Evolutionary conservation across 2,888 invertebrate genomes (phyloP).

Genomic region (Timema podura): DNA sequence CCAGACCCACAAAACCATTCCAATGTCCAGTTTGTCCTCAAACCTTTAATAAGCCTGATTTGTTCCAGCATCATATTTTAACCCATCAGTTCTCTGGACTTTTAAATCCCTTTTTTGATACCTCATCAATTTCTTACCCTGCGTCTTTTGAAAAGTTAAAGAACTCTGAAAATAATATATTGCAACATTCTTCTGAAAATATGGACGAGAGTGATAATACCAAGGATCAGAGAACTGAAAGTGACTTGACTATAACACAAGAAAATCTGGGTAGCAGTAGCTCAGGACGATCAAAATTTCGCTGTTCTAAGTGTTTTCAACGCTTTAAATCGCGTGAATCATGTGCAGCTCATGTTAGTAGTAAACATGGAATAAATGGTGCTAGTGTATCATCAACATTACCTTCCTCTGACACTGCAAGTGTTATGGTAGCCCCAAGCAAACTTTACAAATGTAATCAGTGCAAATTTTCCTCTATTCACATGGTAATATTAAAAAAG

Average conservation of each 20-base stretch:
- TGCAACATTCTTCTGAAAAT: constrained; percentile 15
- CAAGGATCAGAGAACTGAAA: constrained; percentile 2
- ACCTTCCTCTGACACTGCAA: constrained; percentile 25
- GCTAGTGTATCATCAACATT: constrained; percentile 20
- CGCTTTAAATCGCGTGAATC: constrained; percentile 40
- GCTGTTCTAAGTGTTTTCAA: constrained; percentile 40
- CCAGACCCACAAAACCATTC: constrained; percentile 36
- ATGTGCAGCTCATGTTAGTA: constrained; percentile 40
- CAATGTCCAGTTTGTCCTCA: constrained; percentile 60
- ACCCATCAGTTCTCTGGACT: constrained; percentile 50
- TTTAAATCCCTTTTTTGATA: constrained; percentile 24
- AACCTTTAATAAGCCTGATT: constrained; percentile 53
- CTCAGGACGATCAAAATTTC: constrained; percentile 33
- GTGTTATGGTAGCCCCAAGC: constrained; percentile 22
- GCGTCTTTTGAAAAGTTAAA: background rate
- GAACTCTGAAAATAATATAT: background rate
- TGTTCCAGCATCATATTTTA: constrained; percentile 60
- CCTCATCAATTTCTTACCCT: background rate
- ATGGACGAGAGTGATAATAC: background rate
- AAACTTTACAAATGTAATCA: constrained; percentile 41
- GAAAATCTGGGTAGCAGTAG: constrained; percentile 17
- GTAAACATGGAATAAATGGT: constrained; percentile 35
- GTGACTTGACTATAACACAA: background rate
- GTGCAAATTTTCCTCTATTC: constrained; percentile 40
- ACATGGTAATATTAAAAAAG: constrained; percentile 42